Evolutionary conservation across 2,797 vertebrate genomes (phyloP), one percentile per base, ranked within the genome.

Genomic region (Masticophis lateralis): DNA sequence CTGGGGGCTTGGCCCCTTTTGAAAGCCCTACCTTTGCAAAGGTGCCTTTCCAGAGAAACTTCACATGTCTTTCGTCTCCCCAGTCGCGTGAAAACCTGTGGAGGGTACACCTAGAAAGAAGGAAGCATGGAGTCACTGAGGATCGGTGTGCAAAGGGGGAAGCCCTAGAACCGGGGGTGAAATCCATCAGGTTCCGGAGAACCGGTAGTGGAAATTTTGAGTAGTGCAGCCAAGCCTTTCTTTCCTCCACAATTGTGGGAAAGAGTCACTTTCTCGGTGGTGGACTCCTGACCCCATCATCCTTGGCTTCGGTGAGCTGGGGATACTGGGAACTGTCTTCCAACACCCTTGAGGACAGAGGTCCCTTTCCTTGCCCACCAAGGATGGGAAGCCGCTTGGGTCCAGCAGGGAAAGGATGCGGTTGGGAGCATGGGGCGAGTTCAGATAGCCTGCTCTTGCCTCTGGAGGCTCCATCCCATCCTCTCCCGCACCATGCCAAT

Each of bases 101-200:
- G 69, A 63, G 53, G 56, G 14, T 57, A 18, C 47, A n/a, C 66
- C 89, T 90, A 43, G n/a, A 18, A 56, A 60, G 12, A 43, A 66
- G 28, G 22, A 87, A 16, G 10, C 9, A 8, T 11, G 37, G 37
- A 37, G 32, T 74, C 16, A 43, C 4, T 2, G 61, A n/a, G 11
- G 5, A 0, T 2, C 1, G 0, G 22, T 9, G 11, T 4, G 5
- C n/a, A 3, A 25, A 37, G 43, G n/a, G 28, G 28, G 10, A 0
- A 43, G 18, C 16, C 14, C 47, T 25, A 3, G 0, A 10, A 10
- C 7, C 51, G 9, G 8, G 51, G 51, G 51, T 51, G 51, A 51
- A 51, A 51, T 51, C 8, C 51, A 9, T 1, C 51, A 51, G 51
- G 51, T 51, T 51, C 51, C 9, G 51, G 2, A 3, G 51, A 51